Evolutionary conservation across 2,888 invertebrate genomes (phyloP), one percentile per base, ranked within the genome.

Genomic region (Entomobrya multifasciata): DNA sequence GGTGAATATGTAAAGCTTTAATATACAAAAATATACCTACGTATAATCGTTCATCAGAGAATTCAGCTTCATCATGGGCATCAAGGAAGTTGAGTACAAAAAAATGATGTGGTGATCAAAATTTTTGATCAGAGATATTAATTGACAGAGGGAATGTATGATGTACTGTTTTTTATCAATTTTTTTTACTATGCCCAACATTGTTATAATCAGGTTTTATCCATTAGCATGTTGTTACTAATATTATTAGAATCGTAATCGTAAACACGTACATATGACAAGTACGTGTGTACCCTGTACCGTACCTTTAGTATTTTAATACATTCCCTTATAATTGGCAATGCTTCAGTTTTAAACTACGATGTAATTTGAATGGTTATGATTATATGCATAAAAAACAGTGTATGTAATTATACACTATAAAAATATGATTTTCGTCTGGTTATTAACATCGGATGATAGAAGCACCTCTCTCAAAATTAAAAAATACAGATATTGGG

Each of bases 11-110:
- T n/a, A n/a, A n/a, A n/a, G n/a, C n/a, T n/a, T n/a, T n/a, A n/a
- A n/a, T n/a, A n/a, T n/a, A n/a, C n/a, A n/a, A n/a, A n/a, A n/a
- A n/a, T n/a, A n/a, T n/a, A n/a, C n/a, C n/a, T n/a, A n/a, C n/a
- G n/a, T n/a, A n/a, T n/a, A n/a, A n/a, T n/a, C n/a, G n/a, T n/a
- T n/a, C n/a, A n/a, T n/a, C n/a, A n/a, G n/a, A n/a, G n/a, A n/a
- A n/a, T n/a, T n/a, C n/a, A n/a, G n/a, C n/a, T n/a, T n/a, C 77
- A 55, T 67, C 67, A 41, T 41, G 27, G 15, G 55, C 55, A 80
- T 80, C 80, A 80, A 80, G 80, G 80, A 80, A 80, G 80, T 80
- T 70, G 49, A 36, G 55, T 67, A 44, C 36, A 41, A 65, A 78
- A 65, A 65, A 25, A 65, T 65, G 36, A 44, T 55, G 41, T 44